Percentiles rank a stretch among this genome's conserved stretches.
Evolutionary conservation across 2,113 vertebrate genomes (phyloP).

Genomic region (Elephantulus edwardii): DNA sequence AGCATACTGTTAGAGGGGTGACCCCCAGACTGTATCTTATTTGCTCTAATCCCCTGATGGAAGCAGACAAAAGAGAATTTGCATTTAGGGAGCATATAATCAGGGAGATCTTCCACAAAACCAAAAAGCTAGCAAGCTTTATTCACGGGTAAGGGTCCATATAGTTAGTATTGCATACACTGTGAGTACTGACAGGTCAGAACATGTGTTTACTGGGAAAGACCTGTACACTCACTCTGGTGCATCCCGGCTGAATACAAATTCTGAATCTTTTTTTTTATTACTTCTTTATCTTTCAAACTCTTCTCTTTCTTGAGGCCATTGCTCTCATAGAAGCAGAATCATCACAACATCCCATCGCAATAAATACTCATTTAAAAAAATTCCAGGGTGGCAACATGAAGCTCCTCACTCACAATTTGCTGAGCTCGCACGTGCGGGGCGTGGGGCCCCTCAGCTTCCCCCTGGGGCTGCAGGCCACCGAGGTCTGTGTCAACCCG

Average conservation of each 20-base stretch:
- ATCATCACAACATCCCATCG: background rate
- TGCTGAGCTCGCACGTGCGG: no score
- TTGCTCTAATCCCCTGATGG: background rate
- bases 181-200: background rate
- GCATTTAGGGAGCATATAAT: background rate
- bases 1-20: background rate
- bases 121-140: background rate
- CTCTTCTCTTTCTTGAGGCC: background rate
- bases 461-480: no score
- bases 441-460: no score
- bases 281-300: background rate
- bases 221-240: background rate
- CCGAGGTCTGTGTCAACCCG: no score
- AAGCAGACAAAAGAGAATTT: background rate
- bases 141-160: background rate
- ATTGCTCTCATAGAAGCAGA: background rate
- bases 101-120: background rate
- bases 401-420: no score
- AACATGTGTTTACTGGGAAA: background rate
- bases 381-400: no score
- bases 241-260: background rate
- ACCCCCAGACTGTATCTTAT: fast-evolving
- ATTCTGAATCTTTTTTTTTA: background rate
- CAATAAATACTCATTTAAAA: background rate
- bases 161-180: background rate